Base-by-base conservation (phyloP, 2,888 invertebrate genomes). In the Stenolophus ochropezus region DNA sequence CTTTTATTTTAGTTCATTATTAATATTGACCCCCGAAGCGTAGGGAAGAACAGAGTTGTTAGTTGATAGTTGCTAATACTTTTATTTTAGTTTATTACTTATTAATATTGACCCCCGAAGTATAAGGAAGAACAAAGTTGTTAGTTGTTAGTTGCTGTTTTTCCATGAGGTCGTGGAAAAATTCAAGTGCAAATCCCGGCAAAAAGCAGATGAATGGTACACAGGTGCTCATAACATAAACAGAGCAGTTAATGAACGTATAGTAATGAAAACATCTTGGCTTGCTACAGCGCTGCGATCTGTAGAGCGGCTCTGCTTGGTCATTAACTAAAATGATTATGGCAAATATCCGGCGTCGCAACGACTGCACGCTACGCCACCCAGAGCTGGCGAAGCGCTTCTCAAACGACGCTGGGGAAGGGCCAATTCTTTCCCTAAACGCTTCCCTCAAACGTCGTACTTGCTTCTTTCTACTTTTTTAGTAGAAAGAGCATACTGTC, bases 321-420 rank as follows among this genome's bases (percentile, higher is more conserved):
- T 73, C 58, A 80, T 80, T 80, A 80, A 80, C 58, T 80, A 80
- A 80, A 80, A 56, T 80, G 80, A 80, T 80, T 80, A 80, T 80
- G 71, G 80, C 56, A 80, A 80, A 80, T 80, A 80, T 80, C 69
- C 69, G 71, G 25, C 53, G 42, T n/a, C 14, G 65, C 18, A 47
- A 65, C 33, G 33, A 8, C 33, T 42, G 11, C 33, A 42, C 33
- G 33, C 33, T 42, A 65, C 18, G 16, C 6, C 33, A 23, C 71
- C 42, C 5, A 18, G 11, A 33, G 71, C 33, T 23, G 8, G 16
- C 5, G 8, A 20, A 33, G 25, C 42, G 47, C 25, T 42, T 42
- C 33, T 8, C 33, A 42, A 42, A 42, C 33, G 33, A 8, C 0
- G 33, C 3, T 6, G 8, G 33, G 11, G 8, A 1, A 2, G 1